Evolutionary conservation across 92 coral and sea anemone species (phyloP), one percentile per base, ranked within the genome.

Genomic region (Actinernus sp.): DNA sequence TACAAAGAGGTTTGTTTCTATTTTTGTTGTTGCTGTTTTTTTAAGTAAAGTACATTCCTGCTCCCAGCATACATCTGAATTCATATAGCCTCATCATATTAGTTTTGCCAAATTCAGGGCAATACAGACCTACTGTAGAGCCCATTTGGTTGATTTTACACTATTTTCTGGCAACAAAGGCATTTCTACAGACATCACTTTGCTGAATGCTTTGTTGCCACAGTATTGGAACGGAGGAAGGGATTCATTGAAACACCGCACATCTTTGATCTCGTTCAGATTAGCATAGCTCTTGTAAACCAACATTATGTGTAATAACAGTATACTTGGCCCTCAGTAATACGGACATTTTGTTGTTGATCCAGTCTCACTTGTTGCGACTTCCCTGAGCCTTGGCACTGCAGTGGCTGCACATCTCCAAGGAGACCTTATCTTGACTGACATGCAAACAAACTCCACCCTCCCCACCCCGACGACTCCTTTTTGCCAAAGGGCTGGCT

Each of bases 361-460:
- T 61, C 49, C 33, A 59, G 12, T 79, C 61, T 51, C 56, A 58
- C 39, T 69, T 45, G 43, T 20, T 32, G 52, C 50, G 5, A 20
- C 26, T 57, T 49, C 78, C 65, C 50, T 57, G 38, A 10, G 96
- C 90, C 63, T 78, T 91, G 79, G 45, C 68, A 80, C 86, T 89
- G 68, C 99, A 95, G 47, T 71, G 76, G 0, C 73, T 74, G 37
- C 99, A 95, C 59, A 95, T 82, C 34, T 88, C 97, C 81, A 95
- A 65, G 2, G 97, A 95, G 31, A 95, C 97, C 60, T 85, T 95
- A 64, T 87, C 86, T 27, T 77, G 82, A 27, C 72, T 76, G 23
- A 95, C 90, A 76, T 95, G 99, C 39, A 95, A 96, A 29, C 99
- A 95, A 22, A 95, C 86, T 34, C 99, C 99, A 48, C 90, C 97